Evolutionary conservation across 1,140 invertebrate genomes (phyloP).

Genomic region (Magallana ariakensis): DNA sequence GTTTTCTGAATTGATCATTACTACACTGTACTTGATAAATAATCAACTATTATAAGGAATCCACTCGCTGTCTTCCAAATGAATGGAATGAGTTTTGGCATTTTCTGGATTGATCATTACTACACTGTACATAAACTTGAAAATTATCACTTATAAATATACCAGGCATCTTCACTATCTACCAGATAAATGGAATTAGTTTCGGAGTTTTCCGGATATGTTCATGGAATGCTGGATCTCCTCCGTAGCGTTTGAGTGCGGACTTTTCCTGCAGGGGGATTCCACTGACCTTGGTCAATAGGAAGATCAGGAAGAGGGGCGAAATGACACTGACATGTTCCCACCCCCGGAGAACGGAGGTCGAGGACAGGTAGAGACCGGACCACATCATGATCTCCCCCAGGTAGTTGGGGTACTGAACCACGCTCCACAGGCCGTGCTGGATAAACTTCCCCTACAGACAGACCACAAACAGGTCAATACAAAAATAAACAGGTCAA

Average conservation of each 20-base stretch:
- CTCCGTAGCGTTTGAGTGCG: conserved; percentile 74
- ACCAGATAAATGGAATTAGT: conserved; percentile 76
- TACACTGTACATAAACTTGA: too few species aligned
- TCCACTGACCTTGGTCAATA: conserved; percentile 76
- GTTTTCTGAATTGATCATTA: too few species aligned
- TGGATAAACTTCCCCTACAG: conserved; percentile 73
- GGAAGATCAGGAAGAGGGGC: conserved; percentile 73
- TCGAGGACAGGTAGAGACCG: conserved; percentile 88
- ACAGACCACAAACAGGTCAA: too few species aligned
- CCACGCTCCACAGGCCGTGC: conserved; percentile 90
- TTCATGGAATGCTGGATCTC: conserved; percentile 69
- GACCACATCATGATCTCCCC: conserved; percentile 96
- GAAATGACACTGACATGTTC: conserved; percentile 76
- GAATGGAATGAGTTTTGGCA: background rate
- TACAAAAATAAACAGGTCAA: background rate
- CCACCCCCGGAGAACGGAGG: conserved; percentile 65
- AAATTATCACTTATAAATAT: too few species aligned
- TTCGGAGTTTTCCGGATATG: conserved; percentile 75
- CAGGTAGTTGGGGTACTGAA: conserved; percentile 96
- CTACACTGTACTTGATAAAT: too few species aligned
- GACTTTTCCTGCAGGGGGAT: conserved; percentile 75
- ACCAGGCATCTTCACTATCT: background rate
- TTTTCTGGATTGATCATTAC: too few species aligned
- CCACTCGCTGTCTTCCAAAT: background rate
- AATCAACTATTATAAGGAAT: too few species aligned